Conservation (phyloP, 2,888 invertebrate genomes). For the Chymomyza procnemis region DNA sequence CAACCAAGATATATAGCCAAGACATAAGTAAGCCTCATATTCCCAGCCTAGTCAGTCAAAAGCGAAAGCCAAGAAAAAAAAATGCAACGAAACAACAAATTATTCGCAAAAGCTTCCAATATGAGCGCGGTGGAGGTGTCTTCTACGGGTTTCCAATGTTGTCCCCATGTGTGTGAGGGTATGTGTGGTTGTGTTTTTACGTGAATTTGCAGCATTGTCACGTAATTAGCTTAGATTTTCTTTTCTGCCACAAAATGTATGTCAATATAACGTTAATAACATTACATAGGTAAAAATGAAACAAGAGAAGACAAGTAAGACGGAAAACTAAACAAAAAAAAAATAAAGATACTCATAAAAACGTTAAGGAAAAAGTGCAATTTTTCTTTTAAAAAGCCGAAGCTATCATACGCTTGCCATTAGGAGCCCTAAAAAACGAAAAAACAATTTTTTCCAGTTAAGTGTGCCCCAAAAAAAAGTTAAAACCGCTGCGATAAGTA, state of each 20-base stretch:
- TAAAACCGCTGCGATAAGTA: too few relatives aligned
- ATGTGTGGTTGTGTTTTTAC: conserved; percentile 9
- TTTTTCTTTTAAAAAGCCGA: too few relatives aligned
- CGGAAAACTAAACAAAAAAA: conserved; percentile 15
- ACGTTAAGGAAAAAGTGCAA: background rate
- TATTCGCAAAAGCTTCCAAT: background rate
- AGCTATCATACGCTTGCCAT: too few relatives aligned
- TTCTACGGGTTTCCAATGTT: background rate
- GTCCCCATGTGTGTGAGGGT: too few relatives aligned
- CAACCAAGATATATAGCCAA: conserved; percentile 35
- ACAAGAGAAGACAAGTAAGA: conserved; percentile 11
- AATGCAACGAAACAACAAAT: background rate
- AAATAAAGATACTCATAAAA: background rate
- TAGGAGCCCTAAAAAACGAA: too few relatives aligned
- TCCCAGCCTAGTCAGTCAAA: background rate
- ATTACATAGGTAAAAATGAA: conserved; percentile 62
- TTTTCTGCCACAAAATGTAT: conserved; percentile 51
- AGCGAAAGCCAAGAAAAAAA: background rate
- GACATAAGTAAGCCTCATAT: conserved; percentile 1
- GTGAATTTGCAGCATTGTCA: conserved; percentile 35
- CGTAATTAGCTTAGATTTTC: conserved; percentile 68
- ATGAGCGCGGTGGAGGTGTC: background rate
- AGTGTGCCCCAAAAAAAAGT: too few relatives aligned
- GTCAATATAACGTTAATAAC: conserved; percentile 68
- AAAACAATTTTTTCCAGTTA: too few relatives aligned